These are phyloP conservation scores for Pycnonotus jocosus DNA, from an alignment of 2,113 vertebrate species.

Conservation along the genomic window DNA sequence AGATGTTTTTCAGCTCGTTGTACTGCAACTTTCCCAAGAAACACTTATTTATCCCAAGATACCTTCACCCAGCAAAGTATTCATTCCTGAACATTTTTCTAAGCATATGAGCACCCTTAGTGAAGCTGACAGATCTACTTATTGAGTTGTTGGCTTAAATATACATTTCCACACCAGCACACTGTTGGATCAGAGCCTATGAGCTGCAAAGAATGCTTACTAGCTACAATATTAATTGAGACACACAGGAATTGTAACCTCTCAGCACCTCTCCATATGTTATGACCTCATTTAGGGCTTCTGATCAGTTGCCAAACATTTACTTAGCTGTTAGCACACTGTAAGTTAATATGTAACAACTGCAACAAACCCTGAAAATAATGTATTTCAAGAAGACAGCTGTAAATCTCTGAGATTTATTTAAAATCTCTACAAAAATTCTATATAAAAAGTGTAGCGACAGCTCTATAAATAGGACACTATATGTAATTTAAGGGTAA, in stretches of 20 bases:
- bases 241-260: background rate
- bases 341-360: constrained; percentile 46
- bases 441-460: background rate
- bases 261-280: background rate
- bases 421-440: background rate
- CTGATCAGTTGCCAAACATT: constrained; percentile 42
- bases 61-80: background rate
- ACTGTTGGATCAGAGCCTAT: background rate
- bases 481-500: background rate
- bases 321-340: constrained; percentile 24
- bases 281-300: constrained; percentile 15
- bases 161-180: background rate
- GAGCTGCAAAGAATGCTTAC: background rate
- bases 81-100: background rate
- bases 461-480: background rate
- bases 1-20: background rate
- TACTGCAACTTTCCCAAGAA: background rate
- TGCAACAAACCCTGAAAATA: background rate
- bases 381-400: background rate
- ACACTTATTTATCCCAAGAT: background rate
- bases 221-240: background rate
- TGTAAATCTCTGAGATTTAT: background rate
- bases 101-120: background rate
- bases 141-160: background rate
- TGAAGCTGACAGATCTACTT: background rate